Evolutionary conservation across 2,113 vertebrate genomes (phyloP), one percentile per base, ranked within the genome.

Genomic region (Eulemur rufifrons): DNA sequence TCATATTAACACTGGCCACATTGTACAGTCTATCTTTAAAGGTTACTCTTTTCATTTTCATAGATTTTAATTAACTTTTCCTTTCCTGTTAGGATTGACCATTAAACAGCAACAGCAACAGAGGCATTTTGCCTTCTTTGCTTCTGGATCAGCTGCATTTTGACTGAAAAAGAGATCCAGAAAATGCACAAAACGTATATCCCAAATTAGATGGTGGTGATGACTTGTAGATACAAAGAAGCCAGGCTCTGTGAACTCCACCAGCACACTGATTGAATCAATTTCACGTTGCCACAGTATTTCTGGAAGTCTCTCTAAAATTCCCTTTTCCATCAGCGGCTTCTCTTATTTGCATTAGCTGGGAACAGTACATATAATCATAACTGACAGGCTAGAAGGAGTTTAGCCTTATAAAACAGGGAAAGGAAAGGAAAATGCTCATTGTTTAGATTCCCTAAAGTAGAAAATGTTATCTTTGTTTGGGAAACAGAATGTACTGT

Each of bases 11-110:
- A 95, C 0, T 52, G 32, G 85, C 34, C 54, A 98, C 27, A 87
- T 86, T 96, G 87, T 27, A 96, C 34, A 82, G 52, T 56, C 78
- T 96, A n/a, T 56, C 73, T 97, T 97, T 95, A 97, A 97, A 98
- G 84, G 92, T 91, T 95, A 89, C 74, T 91, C 56, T 42, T 86
- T 96, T 96, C 81, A 89, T 95, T 97, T 97, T 97, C 95, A 95
- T 95, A 93, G 96, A 98, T 97, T 98, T 89, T 97, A 98, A 96
- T 96, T 97, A 94, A 73, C 50, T 97, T 95, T 96, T 54, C 61
- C 21, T 73, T 82, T 84, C 54, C 93, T 56, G n/a, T 3, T 52
- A 92, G 66, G 74, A 80, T 20, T 97, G 89, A 95, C 91, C 66
- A 97, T 23, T 90, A 90, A 97, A 83, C 20, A 86, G 64, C 13